Percentiles rank a stretch among this genome's conserved stretches.
Conservation (phyloP, 2,797 vertebrate species). For the Schizopygopsis malacanthus region DNA sequence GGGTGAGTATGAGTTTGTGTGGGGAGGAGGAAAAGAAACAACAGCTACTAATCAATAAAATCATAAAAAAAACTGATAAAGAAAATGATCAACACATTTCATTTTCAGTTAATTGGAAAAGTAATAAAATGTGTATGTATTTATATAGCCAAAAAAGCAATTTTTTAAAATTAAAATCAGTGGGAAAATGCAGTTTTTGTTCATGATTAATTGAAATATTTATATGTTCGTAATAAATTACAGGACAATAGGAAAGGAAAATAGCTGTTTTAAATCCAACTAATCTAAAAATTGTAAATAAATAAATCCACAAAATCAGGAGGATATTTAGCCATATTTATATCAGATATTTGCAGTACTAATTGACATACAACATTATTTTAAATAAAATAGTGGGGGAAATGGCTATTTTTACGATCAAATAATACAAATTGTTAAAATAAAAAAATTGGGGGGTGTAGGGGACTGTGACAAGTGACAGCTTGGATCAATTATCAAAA, state of each 20-base stretch:
- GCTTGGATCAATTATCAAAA: background rate
- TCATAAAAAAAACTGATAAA: background rate
- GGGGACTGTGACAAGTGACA: background rate
- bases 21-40: background rate
- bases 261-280: background rate
- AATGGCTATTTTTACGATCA: background rate
- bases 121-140: background rate
- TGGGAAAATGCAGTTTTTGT: background rate
- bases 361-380: background rate
- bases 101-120: background rate
- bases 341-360: background rate
- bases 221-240: background rate
- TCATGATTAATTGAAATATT: background rate
- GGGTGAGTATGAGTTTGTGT: constrained; percentile 72
- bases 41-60: background rate
- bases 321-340: background rate
- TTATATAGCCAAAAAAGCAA: background rate
- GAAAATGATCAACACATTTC: background rate
- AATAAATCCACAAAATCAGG: background rate
- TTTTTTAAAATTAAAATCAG: too few relatives aligned
- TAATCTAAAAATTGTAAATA: background rate
- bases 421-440: background rate
- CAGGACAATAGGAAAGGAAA: background rate
- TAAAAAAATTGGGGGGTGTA: background rate
- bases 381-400: background rate